These are phyloP conservation scores for Morone chrysops DNA, from an alignment of 2,113 vertebrate species.

Conservation along the genomic window DNA sequence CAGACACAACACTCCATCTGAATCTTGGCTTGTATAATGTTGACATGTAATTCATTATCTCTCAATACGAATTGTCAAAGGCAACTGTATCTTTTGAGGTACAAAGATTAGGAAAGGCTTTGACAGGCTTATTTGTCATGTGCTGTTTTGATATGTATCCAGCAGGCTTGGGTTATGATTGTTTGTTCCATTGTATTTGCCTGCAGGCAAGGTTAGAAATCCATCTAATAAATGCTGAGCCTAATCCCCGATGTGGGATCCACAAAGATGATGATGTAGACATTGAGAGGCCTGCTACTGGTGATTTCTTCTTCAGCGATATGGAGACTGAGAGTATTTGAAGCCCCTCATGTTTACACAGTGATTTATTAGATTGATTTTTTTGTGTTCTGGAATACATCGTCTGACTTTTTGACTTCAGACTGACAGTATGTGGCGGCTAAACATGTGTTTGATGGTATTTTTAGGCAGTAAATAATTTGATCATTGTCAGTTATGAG, in stretches of 20 bases:
- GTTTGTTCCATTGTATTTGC: conserved; percentile 68
- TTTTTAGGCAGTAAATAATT: conserved; percentile 17
- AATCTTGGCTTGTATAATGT: too few relatives aligned
- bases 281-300: conserved; percentile 31
- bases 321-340: conserved; percentile 31
- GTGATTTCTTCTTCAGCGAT: conserved; percentile 36
- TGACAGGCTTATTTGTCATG: conserved; percentile 70
- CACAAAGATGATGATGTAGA: conserved; percentile 46
- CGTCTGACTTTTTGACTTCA: conserved; percentile 6
- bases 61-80: conserved; percentile 43
- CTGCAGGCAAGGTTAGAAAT: conserved; percentile 62
- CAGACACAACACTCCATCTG: too few relatives aligned
- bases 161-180: conserved; percentile 47
- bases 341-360: conserved; percentile 31
- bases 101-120: conserved; percentile 52
- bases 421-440: conserved; percentile 1
- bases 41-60: too few relatives aligned
- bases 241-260: conserved; percentile 57
- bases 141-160: conserved; percentile 65
- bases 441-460: conserved; percentile 1
- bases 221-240: conserved; percentile 61
- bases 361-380: conserved; percentile 35
- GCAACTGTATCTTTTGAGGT: conserved; percentile 53
- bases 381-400: not conserved
- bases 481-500: conserved; percentile 20